phyloP scores from a whole-genome alignment of 2,113 vertebrate genomes.

The Larimichthys crocea region DNA sequence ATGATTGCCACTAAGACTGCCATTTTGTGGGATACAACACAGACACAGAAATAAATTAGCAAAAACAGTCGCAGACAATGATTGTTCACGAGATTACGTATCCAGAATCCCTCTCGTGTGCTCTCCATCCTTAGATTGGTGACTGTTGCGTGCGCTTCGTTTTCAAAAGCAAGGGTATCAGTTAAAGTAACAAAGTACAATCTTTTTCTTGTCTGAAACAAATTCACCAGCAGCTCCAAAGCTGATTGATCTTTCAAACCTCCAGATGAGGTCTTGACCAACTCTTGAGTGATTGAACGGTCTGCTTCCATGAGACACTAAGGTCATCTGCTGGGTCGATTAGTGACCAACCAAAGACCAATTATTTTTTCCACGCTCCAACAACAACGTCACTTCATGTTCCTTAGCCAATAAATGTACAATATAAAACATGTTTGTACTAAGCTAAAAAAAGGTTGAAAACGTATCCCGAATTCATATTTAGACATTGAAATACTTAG shows the following conservation, averaged over 20 bases:
- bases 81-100: conserved; percentile 58
- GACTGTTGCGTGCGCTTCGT: conserved; percentile 29
- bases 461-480: not conserved
- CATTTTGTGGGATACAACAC: conserved; percentile 68
- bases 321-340: conserved; percentile 46
- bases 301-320: conserved; percentile 12
- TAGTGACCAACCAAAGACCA: conserved; percentile 12
- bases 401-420: not conserved
- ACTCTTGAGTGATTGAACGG: conserved; percentile 32
- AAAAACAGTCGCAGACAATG: conserved; percentile 54
- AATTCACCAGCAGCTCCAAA: conserved; percentile 32
- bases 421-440: not conserved
- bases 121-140: conserved; percentile 20
- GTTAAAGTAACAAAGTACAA: conserved; percentile 31
- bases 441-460: conserved; percentile 12
- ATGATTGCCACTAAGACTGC: conserved; percentile 72
- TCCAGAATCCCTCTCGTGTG: conserved; percentile 34
- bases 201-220: conserved; percentile 22
- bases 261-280: conserved; percentile 47
- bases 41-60: conserved; percentile 53
- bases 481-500: not conserved
- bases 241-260: conserved; percentile 54
- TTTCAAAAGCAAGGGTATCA: conserved; percentile 39
- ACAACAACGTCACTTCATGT: conserved; percentile 8
- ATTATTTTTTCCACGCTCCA: conserved; percentile 27